Base-by-base conservation (phyloP, 2,113 vertebrate species). In the Bufo bufo region DNA sequence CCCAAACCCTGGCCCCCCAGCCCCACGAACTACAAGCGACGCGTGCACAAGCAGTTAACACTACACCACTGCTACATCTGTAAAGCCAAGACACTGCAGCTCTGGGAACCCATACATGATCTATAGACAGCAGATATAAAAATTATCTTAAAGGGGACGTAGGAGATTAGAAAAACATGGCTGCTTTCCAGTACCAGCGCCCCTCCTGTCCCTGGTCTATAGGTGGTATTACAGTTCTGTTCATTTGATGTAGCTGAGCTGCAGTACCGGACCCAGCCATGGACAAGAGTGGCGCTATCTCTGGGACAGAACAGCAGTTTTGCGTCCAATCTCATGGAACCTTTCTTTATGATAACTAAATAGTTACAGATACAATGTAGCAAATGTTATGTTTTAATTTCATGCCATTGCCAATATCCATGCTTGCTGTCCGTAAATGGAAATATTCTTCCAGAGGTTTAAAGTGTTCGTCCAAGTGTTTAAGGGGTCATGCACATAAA, bases 1-100 rank as follows among this genome's bases (percentile, higher is more conserved):
- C 77, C 83, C 45, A 87, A 74, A 80, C 52, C 59, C 0, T 2
- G 78, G 19, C 90, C 86, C 81, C 72, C 72, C 78, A 23, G 17
- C 75, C 9, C 52, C 82, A 1, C 56, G 23, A n/a, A 52, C 45
- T 23, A 87, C 63, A 33, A n/a, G n/a, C n/a, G n/a, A 80, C 49
- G 61, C 61, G 75, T 49, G 23, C 84, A n/a, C 17, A 63, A 10
- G 12, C 23, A 71, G 69, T 47, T 19, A 65, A 58, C 49, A 50
- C 71, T 77, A 23, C 10, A 16, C 12, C 33, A 59, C 69, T 52
- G 56, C 72, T 54, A 49, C 6, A 13, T 65, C 23, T 13, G 33
- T 33, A 33, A 33, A 33, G 33, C 33, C 33, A 33, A 33, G 33
- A 33, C 33, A 33, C 0, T 33, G 33, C 33, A n/a, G n/a, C n/a